These are phyloP conservation scores for Petrophora chlorosata DNA, from an alignment of 2,888 invertebrate species.

Conservation along the genomic window DNA sequence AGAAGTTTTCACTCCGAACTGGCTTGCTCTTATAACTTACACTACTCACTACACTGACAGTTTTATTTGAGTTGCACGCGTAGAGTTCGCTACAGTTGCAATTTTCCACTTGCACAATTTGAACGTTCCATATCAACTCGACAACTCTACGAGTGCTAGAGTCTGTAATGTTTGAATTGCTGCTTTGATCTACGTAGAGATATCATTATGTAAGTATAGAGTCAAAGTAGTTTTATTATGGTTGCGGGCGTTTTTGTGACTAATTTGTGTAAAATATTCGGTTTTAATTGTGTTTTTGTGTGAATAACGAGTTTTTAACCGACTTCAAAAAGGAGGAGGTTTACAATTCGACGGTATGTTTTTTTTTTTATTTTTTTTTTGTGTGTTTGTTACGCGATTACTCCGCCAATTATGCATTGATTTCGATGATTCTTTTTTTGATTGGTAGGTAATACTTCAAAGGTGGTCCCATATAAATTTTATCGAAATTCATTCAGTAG, in stretches of 20 bases:
- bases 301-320: no score
- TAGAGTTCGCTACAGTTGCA: slow-evolving; percentile 26
- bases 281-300: no score
- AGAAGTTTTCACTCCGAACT: background rate
- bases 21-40: background rate
- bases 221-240: background rate
- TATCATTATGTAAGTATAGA: background rate
- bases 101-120: slow-evolving; percentile 42
- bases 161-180: slow-evolving; percentile 1
- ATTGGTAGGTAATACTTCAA: no score
- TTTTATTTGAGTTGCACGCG: slow-evolving; percentile 43
- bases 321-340: no score
- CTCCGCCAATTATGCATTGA: no score
- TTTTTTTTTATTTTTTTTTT: no score
- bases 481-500: no score
- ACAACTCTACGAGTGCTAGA: background rate
- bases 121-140: slow-evolving; percentile 38
- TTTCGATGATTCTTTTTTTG: no score
- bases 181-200: background rate
- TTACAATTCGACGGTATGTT: no score
- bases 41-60: background rate
- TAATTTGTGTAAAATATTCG: no score
- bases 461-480: no score
- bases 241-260: background rate
- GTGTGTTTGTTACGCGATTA: no score